Evolutionary conservation across 2,113 vertebrate genomes (phyloP).

Genomic region (Syngnathoides biaculeatus): DNA sequence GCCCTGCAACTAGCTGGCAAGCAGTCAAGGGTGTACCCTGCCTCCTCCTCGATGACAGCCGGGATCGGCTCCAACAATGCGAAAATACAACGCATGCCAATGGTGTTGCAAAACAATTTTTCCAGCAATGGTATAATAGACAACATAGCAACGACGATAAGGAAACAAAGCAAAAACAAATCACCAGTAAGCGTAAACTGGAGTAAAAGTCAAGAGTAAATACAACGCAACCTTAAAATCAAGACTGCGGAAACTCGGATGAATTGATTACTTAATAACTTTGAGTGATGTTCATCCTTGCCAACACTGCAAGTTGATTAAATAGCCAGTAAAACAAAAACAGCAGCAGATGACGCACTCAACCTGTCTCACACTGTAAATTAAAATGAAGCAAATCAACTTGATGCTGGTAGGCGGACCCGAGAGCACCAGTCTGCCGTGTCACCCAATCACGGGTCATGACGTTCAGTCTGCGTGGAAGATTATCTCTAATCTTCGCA

Average conservation of each 20-base stretch:
- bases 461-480: slow-evolving; percentile 62
- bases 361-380: neutral
- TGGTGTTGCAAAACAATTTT: too few species aligned
- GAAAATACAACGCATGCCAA: too few species aligned
- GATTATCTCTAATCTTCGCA: slow-evolving; percentile 76
- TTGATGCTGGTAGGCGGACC: slow-evolving; percentile 1
- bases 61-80: too few species aligned
- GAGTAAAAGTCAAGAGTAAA: neutral
- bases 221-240: too few species aligned
- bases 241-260: neutral
- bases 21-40: too few species aligned
- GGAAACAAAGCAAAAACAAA: too few species aligned
- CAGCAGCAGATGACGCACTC: neutral
- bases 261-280: neutral
- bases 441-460: slow-evolving; percentile 51
- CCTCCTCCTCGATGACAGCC: too few species aligned
- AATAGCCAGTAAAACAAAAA: slow-evolving; percentile 21
- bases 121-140: too few species aligned
- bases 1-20: too few species aligned
- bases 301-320: slow-evolving; percentile 42
- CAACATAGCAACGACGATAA: too few species aligned
- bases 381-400: neutral
- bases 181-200: too few species aligned
- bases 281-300: slow-evolving; percentile 20
- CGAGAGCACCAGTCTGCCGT: slow-evolving; percentile 29